Evolutionary conservation across 1,140 invertebrate species (phyloP), one percentile per base, ranked within the genome.

Genomic region (Pogonomyrmex barbatus): DNA sequence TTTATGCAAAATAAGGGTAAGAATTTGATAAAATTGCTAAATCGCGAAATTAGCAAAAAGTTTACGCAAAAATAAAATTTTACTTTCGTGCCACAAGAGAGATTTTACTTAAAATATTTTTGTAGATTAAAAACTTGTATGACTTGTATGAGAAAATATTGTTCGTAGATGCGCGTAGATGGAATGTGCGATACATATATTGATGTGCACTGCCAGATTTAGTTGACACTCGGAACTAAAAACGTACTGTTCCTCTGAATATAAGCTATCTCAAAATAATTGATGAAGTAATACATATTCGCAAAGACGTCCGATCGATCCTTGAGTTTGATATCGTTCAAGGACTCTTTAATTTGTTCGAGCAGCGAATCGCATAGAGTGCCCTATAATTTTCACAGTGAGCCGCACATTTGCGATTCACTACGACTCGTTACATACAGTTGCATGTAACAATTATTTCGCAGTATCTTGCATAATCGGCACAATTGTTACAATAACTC

Each of bases 201-300:
- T 47, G 45, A 65, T 65, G 36, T 42, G 42, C 3, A 62, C 14
- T 62, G 2, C 17, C 62, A 5, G 47, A 81, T 54, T 81, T 81
- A 68, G 14, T 71, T 82, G 24, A 82, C 42, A 14, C 47, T 56
- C 12, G 12, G 10, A 36, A 73, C 6, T 52, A 54, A 68, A 54
- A 79, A 6, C 54, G 8, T 0, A 3, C 39, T 36, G 0, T 17
- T 52, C 12, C 36, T 70, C 10, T 33, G 39, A n/a, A 63, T 76
- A 76, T 76, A 63, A 84, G 30, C 30, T 50, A 14, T 47, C 39
- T 77, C 45, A 58, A 73, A 84, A 77, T 77, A 84, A 84, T 77
- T 78, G 14, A 84, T 9, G 6, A 45, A 30, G 17, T 0, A n/a
- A 17, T 50, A 63, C n/a, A 63, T 14, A 52, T 62, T 77, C 56